These are phyloP conservation scores for Tenodera sinensis DNA, from an alignment of 2,888 invertebrate genomes.

Conservation along the genomic window DNA sequence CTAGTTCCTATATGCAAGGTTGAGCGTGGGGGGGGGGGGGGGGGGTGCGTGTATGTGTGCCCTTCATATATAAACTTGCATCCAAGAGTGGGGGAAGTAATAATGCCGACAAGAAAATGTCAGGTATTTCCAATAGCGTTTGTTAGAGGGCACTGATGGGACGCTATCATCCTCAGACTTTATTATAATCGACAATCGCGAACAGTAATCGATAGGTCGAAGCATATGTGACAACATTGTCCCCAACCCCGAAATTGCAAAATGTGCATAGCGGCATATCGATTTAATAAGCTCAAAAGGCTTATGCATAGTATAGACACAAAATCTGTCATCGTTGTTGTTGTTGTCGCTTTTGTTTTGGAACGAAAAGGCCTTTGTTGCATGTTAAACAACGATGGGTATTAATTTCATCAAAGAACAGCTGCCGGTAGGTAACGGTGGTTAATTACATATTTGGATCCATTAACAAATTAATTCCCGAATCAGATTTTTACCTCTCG, in stretches of 20 bases:
- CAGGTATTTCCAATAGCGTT: slow-evolving; percentile 5
- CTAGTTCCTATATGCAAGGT: not conserved
- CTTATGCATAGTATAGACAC: not conserved
- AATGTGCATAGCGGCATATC: not conserved
- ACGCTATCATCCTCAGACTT: not conserved
- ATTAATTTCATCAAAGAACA: not conserved
- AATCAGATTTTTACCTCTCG: not conserved
- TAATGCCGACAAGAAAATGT: not conserved
- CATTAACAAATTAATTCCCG: not conserved
- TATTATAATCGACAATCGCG: not conserved
- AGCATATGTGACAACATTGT: not conserved
- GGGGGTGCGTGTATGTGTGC: not conserved
- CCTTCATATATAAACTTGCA: not conserved
- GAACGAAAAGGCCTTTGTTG: not conserved
- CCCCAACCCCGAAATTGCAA: not conserved
- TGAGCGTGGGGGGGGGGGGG: not conserved
- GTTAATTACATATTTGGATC: not conserved
- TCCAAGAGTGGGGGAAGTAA: not conserved
- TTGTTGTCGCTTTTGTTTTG: not conserved
- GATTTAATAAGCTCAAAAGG: not conserved
- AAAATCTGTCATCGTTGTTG: not conserved
- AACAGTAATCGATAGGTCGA: not conserved
- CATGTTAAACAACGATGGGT: not conserved
- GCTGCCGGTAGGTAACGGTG: not conserved
- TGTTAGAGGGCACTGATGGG: not conserved